A percentile compares a stretch with the other conserved stretches of the same genome.
Evolutionary conservation across 2,797 vertebrate species (phyloP).

Genomic region (Lithobates pipiens): DNA sequence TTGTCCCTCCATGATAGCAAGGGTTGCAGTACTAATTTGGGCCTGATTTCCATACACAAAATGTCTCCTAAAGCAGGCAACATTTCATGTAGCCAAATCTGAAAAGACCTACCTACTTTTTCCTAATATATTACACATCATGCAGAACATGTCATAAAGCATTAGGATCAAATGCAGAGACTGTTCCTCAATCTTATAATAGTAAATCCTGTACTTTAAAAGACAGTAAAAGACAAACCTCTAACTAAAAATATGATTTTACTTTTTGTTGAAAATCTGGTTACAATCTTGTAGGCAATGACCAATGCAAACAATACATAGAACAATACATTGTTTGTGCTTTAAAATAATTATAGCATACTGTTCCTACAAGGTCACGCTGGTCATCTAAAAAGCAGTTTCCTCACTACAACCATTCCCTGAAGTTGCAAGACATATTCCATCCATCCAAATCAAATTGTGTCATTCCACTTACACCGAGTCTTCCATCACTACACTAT

Average conservation of each 20-base stretch:
- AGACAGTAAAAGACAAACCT: neutral
- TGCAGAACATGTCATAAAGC: no score
- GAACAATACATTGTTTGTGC: neutral
- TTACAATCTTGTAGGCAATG: no score
- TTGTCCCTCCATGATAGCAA: no score
- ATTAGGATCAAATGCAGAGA: no score
- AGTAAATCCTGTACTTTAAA: neutral
- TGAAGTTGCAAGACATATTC: neutral
- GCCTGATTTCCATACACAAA: no score
- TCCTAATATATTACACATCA: no score
- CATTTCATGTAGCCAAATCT: no score
- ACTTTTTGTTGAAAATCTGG: neutral
- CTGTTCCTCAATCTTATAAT: neutral
- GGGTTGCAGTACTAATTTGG: no score
- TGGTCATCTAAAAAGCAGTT: neutral
- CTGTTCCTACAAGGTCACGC: constrained; percentile 14
- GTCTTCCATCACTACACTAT: constrained; percentile 45
- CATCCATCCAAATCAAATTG: constrained; percentile 46
- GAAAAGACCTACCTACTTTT: no score
- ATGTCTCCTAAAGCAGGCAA: no score
- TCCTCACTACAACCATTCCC: constrained; percentile 11
- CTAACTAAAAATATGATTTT: neutral
- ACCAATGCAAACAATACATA: neutral
- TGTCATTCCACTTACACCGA: constrained; percentile 30
- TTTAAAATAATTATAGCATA: neutral